Conservation (phyloP, 1,140 invertebrate genomes). For the Aphis craccivora region DNA sequence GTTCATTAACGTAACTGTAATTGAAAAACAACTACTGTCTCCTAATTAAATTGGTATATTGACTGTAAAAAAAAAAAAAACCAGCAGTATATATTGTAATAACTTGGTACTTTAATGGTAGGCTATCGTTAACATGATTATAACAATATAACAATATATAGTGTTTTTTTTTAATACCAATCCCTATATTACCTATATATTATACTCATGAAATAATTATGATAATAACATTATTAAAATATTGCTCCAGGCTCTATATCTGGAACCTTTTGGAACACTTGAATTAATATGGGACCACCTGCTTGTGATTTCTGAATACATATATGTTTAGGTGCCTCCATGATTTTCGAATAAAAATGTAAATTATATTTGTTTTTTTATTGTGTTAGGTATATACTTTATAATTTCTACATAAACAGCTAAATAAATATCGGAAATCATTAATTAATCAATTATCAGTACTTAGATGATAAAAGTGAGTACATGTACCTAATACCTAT, state of each 20-base stretch:
- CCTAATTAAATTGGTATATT: slow-evolving; percentile 9
- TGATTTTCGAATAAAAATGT: slow-evolving; percentile 23
- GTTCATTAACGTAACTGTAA: neutral
- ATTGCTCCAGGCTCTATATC: slow-evolving; percentile 11
- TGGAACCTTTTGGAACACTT: slow-evolving; percentile 12
- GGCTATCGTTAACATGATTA: slow-evolving; percentile 25
- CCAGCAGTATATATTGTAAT: neutral
- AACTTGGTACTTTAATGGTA: slow-evolving; percentile 1
- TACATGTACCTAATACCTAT: neutral
- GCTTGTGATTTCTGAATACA: slow-evolving; percentile 9
- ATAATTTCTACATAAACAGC: neutral
- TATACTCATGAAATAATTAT: slow-evolving; percentile 27
- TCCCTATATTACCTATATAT: neutral
- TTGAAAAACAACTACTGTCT: slow-evolving; percentile 39
- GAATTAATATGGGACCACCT: slow-evolving; percentile 38
- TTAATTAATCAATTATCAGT: neutral
- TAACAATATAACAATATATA: no score
- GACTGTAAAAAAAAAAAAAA: neutral
- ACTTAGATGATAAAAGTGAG: neutral
- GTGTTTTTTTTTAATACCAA: neutral
- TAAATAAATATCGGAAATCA: neutral
- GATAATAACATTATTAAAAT: slow-evolving; percentile 48
- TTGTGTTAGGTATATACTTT: neutral
- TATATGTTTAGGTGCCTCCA: neutral
- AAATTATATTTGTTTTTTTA: neutral